Conservation (phyloP, 1,140 invertebrate genomes). For the Brachionus plicatilis region DNA sequence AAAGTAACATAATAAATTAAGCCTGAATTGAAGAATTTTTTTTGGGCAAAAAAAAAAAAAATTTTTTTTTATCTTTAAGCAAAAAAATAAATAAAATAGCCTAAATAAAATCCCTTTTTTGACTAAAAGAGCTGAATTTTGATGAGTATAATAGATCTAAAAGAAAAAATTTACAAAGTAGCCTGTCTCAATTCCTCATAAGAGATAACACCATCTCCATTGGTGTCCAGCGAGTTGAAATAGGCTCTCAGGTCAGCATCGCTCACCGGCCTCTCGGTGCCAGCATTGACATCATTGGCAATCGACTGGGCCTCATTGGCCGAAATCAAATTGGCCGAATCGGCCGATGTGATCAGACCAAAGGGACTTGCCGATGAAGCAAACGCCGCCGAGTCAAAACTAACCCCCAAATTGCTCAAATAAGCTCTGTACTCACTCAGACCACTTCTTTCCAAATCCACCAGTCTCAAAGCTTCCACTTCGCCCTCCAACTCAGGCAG, state of each 20-base stretch:
- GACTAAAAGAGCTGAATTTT: not conserved
- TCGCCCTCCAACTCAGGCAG: constrained; percentile 32
- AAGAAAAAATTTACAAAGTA: not conserved
- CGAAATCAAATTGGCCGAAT: not conserved
- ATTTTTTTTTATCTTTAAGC: not conserved
- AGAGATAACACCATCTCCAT: constrained; percentile 5
- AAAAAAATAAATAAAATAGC: not conserved
- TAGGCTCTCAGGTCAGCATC: constrained; percentile 12
- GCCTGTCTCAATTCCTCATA: constrained; percentile 16
- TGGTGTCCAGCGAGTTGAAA: not conserved
- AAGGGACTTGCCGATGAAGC: not conserved
- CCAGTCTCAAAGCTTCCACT: not conserved
- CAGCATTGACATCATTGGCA: not conserved
- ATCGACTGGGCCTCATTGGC: not conserved
- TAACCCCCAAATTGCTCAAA: not conserved
- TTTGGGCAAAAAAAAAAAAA: not conserved
- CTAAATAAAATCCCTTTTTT: not conserved
- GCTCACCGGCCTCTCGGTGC: not conserved
- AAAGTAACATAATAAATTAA: not conserved
- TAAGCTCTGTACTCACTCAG: not conserved
- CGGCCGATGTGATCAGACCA: not conserved
- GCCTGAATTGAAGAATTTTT: not conserved
- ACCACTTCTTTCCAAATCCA: constrained; percentile 32
- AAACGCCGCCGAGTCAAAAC: not conserved
- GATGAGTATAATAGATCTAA: not conserved